These are phyloP conservation scores for Helicoverpa assulta DNA, from an alignment of 2,888 invertebrate species.

Conservation along the genomic window DNA sequence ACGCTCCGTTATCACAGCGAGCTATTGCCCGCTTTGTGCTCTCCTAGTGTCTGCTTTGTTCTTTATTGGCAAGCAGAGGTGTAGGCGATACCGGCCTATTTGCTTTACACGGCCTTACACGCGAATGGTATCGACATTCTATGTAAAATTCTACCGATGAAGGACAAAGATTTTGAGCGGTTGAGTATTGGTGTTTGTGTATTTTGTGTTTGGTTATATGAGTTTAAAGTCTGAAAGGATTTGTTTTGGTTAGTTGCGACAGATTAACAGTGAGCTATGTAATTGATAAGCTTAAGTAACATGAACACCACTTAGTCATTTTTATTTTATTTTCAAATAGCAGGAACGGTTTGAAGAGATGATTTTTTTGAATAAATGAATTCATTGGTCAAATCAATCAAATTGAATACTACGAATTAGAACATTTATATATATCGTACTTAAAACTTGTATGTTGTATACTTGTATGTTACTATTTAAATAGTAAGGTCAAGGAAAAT, in stretches of 20 bases:
- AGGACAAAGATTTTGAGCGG: conserved; percentile 9
- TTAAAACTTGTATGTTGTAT: too few species aligned
- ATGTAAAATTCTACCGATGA: background rate
- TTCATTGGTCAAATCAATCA: too few species aligned
- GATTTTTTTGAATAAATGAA: too few species aligned
- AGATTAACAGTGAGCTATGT: too few species aligned
- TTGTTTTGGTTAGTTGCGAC: background rate
- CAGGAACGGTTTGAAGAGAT: too few species aligned
- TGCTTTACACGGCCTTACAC: conserved; percentile 12
- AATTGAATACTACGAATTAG: too few species aligned
- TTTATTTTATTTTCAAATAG: too few species aligned
- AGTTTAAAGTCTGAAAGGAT: background rate
- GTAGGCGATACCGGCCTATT: conserved; percentile 37
- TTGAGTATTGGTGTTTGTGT: background rate
- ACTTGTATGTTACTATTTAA: too few species aligned
- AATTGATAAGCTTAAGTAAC: too few species aligned
- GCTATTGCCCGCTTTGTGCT: conserved; percentile 72
- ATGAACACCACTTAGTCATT: too few species aligned
- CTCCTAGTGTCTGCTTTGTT: conserved; percentile 64
- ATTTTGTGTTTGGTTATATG: background rate
- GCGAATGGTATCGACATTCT: conserved; percentile 1
- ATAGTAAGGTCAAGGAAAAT: too few species aligned
- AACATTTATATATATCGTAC: too few species aligned
- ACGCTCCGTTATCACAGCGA: conserved; percentile 82
- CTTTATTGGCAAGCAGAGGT: conserved; percentile 38